Base-by-base conservation (phyloP, 92 coral and sea anemone genomes). In the Parazoanthus swiftii region DNA sequence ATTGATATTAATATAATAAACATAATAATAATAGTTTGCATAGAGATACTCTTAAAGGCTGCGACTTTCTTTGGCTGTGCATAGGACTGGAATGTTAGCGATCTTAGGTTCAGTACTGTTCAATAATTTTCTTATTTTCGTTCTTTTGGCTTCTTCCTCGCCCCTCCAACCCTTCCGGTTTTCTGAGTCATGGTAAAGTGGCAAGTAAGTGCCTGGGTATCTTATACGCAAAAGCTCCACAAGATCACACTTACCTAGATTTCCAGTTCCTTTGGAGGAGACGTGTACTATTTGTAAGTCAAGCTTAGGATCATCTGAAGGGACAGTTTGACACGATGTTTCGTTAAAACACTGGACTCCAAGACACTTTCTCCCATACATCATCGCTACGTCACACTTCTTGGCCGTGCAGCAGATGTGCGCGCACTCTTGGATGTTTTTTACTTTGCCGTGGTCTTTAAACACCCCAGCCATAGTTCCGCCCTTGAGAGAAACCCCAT, bases 351-450 rank as follows among this genome's bases (percentile, higher is more conserved):
- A 97, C 21, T 78, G 96, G 1, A 97, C 96, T 33, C 98, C 95
- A 58, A 89, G 96, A 72, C 99, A 97, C 59, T 93, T 94, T 43
- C 91, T 90, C 38, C 96, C 95, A 9, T 91, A 92, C 99, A 97
- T 94, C 98, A 97, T 94, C 76, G 99, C 99, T 58, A 97, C 98
- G 93, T 97, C 98, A 68, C 99, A 97, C 71, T 89, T 90, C 76
- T 92, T 95, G 5, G 95, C 88, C 85, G 91, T 85, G 73, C 99
- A 97, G 90, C 99, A 97, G 75, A 92, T 67, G 90, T 97, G 99
- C 78, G 96, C 93, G 65, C 99, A 97, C 88, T 97, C 97, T 72
- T 97, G 99, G 91, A 97, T 95, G 80, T 97, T 95, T 73, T 94
- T 97, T 29, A 92, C 96, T 1, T 91, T 88, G 0, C 98, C 99